phyloP scores from a whole-genome alignment of 1,140 invertebrate genomes.

The Apis cerana region DNA sequence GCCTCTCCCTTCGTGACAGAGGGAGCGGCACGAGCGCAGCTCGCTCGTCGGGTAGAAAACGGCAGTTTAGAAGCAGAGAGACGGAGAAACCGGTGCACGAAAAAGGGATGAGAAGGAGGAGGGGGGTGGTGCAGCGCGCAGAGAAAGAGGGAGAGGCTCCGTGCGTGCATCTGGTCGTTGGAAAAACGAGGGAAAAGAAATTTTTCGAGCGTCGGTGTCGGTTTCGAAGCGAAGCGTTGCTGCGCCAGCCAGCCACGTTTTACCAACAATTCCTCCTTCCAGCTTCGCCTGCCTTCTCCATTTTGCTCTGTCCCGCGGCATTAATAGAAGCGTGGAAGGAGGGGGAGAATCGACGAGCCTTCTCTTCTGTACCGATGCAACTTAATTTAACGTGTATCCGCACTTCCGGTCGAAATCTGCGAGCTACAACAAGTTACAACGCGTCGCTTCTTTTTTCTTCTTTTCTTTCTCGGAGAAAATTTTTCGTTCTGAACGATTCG shows the following conservation, averaged over 20 bases:
- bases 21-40: neutral
- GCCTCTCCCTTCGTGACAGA: constrained; percentile 32
- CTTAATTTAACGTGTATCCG: constrained; percentile 60
- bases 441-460: neutral
- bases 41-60: neutral
- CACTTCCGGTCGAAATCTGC: neutral
- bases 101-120: fast-evolving
- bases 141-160: neutral
- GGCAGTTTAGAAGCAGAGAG: neutral
- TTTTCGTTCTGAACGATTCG: neutral
- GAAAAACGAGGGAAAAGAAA: constrained; percentile 50
- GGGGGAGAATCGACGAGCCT: constrained; percentile 53
- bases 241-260: constrained; percentile 28
- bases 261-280: neutral
- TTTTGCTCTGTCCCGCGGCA: constrained; percentile 43
- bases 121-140: neutral
- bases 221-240: constrained; percentile 24
- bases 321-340: constrained; percentile 50
- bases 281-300: constrained; percentile 23
- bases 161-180: constrained; percentile 48
- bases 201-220: constrained; percentile 10
- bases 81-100: neutral
- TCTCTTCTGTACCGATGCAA: constrained; percentile 40
- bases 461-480: neutral
- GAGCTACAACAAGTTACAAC: neutral